Evolutionary conservation across 64 coral and sea anemone species (phyloP).

Genomic region (Actinia tenebrosa): DNA sequence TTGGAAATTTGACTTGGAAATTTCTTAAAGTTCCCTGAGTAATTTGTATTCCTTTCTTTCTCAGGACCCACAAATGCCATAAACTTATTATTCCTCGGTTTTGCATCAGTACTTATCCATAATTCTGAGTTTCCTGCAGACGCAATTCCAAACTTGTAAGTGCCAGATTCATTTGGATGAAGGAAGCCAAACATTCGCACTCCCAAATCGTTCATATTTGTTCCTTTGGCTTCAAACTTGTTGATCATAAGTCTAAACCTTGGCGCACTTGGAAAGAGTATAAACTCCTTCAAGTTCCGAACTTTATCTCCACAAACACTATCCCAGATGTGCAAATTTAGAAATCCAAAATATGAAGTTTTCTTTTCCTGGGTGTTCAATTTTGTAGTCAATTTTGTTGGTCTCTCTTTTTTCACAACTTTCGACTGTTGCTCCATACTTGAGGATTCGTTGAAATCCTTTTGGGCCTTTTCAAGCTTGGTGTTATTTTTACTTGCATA

Average conservation of each 20-base stretch:
- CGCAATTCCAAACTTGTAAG: slow-evolving; percentile 69
- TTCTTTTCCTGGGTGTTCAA: background rate
- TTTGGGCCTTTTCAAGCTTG: too few relatives aligned
- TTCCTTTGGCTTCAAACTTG: background rate
- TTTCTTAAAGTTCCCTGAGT: slow-evolving; percentile 38
- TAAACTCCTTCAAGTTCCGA: slow-evolving; percentile 56
- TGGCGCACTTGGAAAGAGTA: slow-evolving; percentile 69
- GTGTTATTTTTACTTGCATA: too few relatives aligned
- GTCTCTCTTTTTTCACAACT: background rate
- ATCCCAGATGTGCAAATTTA: slow-evolving; percentile 73
- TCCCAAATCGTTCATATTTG: slow-evolving; percentile 51
- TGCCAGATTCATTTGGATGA: slow-evolving; percentile 24
- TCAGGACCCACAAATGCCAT: slow-evolving; percentile 42
- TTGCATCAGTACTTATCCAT: slow-evolving; percentile 61
- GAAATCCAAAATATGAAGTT: background rate
- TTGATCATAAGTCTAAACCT: slow-evolving; percentile 26
- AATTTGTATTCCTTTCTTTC: slow-evolving; percentile 2
- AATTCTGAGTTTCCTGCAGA: slow-evolving; percentile 67
- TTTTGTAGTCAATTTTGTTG: background rate
- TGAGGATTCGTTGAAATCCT: too few relatives aligned
- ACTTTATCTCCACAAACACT: slow-evolving; percentile 51
- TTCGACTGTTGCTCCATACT: too few relatives aligned
- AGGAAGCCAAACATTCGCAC: slow-evolving; percentile 68
- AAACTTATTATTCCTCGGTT: slow-evolving; percentile 10
- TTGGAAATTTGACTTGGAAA: slow-evolving; percentile 52